phyloP scores from a whole-genome alignment of 2,888 invertebrate species.

The Watsonalla binaria region DNA sequence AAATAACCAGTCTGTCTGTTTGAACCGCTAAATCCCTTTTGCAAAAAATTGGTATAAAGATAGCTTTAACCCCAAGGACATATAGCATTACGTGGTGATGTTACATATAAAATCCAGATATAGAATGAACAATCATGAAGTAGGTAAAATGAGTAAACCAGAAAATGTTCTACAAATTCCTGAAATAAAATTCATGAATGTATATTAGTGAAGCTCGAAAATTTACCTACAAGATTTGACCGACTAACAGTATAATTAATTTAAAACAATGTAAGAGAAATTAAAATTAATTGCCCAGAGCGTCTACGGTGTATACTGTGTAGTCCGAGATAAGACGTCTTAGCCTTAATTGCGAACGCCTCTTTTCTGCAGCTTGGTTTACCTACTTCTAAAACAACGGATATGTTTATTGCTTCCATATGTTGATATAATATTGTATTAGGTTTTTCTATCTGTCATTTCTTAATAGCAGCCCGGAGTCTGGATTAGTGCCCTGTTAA shows the following conservation, averaged over 20 bases:
- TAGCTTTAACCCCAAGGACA: no score
- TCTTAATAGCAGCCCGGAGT: no score
- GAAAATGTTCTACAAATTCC: not conserved
- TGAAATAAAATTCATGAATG: constrained; percentile 3
- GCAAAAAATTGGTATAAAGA: no score
- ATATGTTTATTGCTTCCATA: not conserved
- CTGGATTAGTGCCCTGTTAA: no score
- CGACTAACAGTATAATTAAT: constrained; percentile 23
- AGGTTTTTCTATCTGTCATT: no score
- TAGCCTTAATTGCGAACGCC: constrained; percentile 24
- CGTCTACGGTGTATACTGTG: constrained; percentile 16
- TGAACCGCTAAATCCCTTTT: no score
- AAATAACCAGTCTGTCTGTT: no score
- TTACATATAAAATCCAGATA: no score
- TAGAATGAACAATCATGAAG: not conserved
- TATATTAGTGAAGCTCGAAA: constrained; percentile 4
- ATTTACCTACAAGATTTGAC: constrained; percentile 1
- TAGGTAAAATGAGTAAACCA: not conserved
- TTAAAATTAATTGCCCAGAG: constrained; percentile 18
- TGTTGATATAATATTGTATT: no score
- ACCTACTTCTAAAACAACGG: not conserved
- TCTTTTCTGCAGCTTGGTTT: constrained; percentile 7
- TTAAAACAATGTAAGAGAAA: constrained; percentile 16
- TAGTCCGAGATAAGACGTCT: constrained; percentile 16
- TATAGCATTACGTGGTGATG: no score